Conservation (phyloP, 2,888 invertebrate genomes). For the Ramazzottius varieornatus region DNA sequence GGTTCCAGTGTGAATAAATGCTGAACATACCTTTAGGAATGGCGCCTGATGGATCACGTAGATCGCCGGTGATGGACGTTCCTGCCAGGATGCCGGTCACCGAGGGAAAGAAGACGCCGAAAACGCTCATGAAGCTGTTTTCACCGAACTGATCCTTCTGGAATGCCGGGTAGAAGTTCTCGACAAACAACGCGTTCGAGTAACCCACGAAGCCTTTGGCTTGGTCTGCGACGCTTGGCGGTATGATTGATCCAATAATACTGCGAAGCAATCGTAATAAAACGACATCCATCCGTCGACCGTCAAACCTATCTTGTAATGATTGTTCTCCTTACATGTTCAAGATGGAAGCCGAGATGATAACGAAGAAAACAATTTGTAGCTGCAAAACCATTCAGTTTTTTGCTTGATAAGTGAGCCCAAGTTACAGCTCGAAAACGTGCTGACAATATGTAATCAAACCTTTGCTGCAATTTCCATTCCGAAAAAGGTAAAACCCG, state of each 20-base stretch:
- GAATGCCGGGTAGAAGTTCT: not conserved
- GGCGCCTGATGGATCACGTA: conserved; percentile 19
- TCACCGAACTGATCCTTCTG: conserved; percentile 6
- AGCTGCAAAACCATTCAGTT: conserved; percentile 16
- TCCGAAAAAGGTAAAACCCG: conserved; percentile 63
- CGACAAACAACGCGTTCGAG: not conserved
- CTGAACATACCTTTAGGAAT: conserved; percentile 26
- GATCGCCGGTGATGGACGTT: conserved; percentile 10
- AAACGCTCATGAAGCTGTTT: conserved; percentile 7
- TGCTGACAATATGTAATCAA: conserved; percentile 25
- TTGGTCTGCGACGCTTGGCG: conserved; percentile 15
- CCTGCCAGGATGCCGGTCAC: conserved; percentile 10
- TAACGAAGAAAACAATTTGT: conserved; percentile 19
- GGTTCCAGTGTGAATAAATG: no score
- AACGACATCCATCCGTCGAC: no score
- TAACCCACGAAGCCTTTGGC: conserved; percentile 22
- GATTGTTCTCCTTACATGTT: no score
- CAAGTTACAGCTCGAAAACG: not conserved
- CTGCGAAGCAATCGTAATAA: no score
- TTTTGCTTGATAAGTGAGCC: no score
- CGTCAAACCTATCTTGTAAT: no score
- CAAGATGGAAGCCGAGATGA: conserved; percentile 18
- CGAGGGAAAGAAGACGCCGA: conserved; percentile 10
- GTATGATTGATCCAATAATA: conserved; percentile 20
- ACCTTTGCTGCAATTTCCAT: conserved; percentile 94